Percentiles rank a stretch among this genome's conserved stretches.
Evolutionary conservation across 2,797 vertebrate species (phyloP).

Genomic region (Poeciliopsis gracilis): DNA sequence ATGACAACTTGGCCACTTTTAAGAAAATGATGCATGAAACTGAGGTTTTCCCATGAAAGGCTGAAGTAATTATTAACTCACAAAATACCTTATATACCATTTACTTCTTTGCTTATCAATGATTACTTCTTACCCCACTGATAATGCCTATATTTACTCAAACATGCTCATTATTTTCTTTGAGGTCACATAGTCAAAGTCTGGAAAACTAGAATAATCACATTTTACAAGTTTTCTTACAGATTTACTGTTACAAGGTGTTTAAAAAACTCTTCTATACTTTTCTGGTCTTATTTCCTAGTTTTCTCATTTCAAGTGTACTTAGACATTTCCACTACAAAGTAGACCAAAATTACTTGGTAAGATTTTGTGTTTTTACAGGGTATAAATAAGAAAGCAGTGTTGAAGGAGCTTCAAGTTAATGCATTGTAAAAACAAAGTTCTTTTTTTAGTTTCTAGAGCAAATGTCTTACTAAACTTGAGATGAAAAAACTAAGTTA

Average conservation of each 20-base stretch:
- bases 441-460: no score
- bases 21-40: neutral
- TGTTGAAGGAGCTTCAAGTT: neutral
- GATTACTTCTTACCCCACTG: neutral
- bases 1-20: no score
- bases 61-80: neutral
- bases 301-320: no score
- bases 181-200: neutral
- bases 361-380: no score
- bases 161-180: neutral
- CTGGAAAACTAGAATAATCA: neutral
- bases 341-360: no score
- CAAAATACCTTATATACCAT: no score
- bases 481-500: no score
- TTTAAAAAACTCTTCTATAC: neutral
- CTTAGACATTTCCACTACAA: no score
- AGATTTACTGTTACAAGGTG: slow-evolving; percentile 39
- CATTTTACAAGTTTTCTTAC: slow-evolving; percentile 37
- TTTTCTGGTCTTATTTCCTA: no score
- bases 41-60: neutral
- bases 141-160: neutral
- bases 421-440: neutral
- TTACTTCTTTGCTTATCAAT: neutral
- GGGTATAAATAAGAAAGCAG: neutral
- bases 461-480: no score